Evolutionary conservation across 2,888 invertebrate species (phyloP), one percentile per base, ranked within the genome.

Genomic region (Amblyjoppa fuscipennis): DNA sequence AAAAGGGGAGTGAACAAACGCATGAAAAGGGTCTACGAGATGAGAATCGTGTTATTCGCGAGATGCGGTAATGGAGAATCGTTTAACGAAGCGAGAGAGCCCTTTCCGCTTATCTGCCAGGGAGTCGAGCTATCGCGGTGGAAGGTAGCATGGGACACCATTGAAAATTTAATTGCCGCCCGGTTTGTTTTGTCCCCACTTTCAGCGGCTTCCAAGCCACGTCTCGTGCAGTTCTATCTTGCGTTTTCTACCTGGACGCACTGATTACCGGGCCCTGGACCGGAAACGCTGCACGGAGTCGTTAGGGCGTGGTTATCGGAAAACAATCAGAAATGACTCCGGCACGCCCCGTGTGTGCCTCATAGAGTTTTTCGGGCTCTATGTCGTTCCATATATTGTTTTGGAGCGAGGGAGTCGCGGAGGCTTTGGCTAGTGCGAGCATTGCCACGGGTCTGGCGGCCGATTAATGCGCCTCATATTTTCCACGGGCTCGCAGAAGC

Each of bases 271-370:
- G 31, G n/a, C 61, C 61, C 16, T 51, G n/a, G 31, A 56, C 66
- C 75, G 51, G 61, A 16, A 64, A 7, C 6, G 49, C 70, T 75
- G 66, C 41, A 70, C 66, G 51, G 49, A 77, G 66, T 81, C 81
- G 80, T 80, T 81, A 81, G 61, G 51, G 56, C 38, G 77, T 68
- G 16, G 80, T 13, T 84, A 84, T 84, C 53, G 84, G 84, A 81
- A 84, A 84, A 81, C 84, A 81, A 84, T 84, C 76, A 81, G 80
- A 84, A 84, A 81, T 49, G 75, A 84, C 70, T 84, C 75, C 20
- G 34, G 66, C 73, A 59, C 76, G 56, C 66, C 49, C 59, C 59
- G 38, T 68, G 66, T 68, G 38, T 68, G 59, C 20, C 59, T 59
- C 73, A 38, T n/a, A 49, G 53, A 73, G 59, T 34, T 81, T 64